These are phyloP conservation scores for Aplodontia rufa DNA, from an alignment of 2,113 vertebrate genomes.

Conservation along the genomic window DNA sequence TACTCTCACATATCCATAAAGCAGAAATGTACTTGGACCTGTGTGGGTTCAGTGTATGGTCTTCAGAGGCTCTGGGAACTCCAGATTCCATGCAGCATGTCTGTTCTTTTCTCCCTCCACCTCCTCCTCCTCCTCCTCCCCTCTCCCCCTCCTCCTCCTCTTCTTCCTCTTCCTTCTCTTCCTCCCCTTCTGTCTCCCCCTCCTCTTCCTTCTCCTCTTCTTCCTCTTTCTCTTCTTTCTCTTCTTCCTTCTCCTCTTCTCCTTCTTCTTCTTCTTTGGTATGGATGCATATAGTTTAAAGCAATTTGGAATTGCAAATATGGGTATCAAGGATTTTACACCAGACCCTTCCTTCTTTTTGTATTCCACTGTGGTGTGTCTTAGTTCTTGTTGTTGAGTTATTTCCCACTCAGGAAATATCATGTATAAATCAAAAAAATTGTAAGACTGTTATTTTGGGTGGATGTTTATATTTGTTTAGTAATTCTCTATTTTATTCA, in stretches of 20 bases:
- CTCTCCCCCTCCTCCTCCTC: no score
- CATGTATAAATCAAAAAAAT: not conserved
- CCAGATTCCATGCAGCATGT: not conserved
- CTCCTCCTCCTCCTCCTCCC: no score
- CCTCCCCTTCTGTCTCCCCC: no score
- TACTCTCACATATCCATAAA: not conserved
- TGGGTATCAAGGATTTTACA: not conserved
- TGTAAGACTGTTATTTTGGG: not conserved
- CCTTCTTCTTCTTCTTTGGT: not conserved
- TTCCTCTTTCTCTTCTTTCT: not conserved
- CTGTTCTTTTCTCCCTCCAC: no score
- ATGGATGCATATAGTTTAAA: not conserved
- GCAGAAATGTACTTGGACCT: not conserved
- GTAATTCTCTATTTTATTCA: not conserved
- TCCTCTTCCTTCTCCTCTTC: no score
- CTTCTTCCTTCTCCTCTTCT: not conserved
- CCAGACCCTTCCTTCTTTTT: not conserved
- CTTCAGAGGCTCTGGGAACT: not conserved
- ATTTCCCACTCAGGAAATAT: not conserved
- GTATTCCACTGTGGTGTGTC: not conserved
- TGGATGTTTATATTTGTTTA: not conserved
- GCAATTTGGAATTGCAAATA: not conserved
- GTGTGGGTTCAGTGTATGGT: not conserved
- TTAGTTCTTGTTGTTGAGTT: not conserved
- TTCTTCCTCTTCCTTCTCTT: no score